Conservation (phyloP, 2,888 invertebrate species). For the Lithosia quadra region DNA sequence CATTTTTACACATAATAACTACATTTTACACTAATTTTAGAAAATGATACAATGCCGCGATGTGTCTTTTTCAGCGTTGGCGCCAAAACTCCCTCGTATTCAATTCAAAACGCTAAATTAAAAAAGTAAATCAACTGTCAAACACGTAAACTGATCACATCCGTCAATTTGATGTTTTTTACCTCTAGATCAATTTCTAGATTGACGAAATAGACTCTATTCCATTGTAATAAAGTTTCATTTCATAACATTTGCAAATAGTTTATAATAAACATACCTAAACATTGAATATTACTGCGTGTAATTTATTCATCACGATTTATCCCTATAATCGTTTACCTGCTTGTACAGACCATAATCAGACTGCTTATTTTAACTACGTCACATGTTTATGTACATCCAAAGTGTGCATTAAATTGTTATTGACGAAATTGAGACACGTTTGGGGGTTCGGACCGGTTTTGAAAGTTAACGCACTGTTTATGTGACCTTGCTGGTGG, state of each 20-base stretch:
- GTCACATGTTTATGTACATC: background rate
- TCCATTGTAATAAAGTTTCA: background rate
- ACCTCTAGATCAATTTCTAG: background rate
- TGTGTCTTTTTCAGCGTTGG: too few relatives aligned
- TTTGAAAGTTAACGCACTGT: slow-evolving; percentile 32
- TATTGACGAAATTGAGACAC: slow-evolving; percentile 13
- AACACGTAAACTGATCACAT: too few relatives aligned
- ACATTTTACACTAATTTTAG: too few relatives aligned
- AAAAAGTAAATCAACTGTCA: background rate
- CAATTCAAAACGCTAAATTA: background rate
- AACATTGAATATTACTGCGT: background rate
- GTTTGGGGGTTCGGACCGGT: slow-evolving; percentile 12
- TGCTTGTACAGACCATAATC: background rate
- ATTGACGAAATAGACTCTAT: background rate
- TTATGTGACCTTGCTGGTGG: slow-evolving; percentile 63
- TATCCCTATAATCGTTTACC: background rate
- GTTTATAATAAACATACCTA: background rate
- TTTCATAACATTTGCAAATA: background rate
- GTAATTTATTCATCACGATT: background rate
- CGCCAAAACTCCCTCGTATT: too few relatives aligned
- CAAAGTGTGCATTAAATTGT: background rate
- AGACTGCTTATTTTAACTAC: background rate
- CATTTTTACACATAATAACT: too few relatives aligned
- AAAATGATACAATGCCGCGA: too few relatives aligned
- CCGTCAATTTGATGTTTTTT: background rate